Percentiles rank a stretch among this genome's conserved stretches.
Conservation (phyloP, 1,140 invertebrate genomes). For the Dreissena polymorpha region DNA sequence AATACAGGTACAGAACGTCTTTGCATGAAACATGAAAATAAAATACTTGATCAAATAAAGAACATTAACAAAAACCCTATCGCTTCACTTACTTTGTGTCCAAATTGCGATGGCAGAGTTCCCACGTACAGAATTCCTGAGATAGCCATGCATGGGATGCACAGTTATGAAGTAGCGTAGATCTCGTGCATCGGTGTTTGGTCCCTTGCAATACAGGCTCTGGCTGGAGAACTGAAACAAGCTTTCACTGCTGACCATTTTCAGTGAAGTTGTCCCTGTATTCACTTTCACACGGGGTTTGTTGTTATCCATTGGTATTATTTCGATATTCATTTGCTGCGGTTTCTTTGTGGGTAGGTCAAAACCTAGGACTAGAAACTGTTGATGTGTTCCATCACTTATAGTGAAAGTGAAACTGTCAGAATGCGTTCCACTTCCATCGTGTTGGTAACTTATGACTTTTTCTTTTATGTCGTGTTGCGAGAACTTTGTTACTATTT, state of each 20-base stretch:
- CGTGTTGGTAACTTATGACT: constrained; percentile 79
- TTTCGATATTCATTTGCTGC: constrained; percentile 75
- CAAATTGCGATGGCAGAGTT: constrained; percentile 72
- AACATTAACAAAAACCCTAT: too few species aligned
- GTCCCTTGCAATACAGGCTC: constrained; percentile 74
- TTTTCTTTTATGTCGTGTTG: constrained; percentile 76
- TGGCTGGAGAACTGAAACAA: constrained; percentile 72
- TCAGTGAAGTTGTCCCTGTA: constrained; percentile 69
- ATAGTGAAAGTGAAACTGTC: constrained; percentile 79
- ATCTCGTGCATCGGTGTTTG: constrained; percentile 71
- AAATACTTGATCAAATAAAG: too few species aligned
- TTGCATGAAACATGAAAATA: too few species aligned
- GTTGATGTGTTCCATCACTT: constrained; percentile 77
- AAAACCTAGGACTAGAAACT: constrained; percentile 77
- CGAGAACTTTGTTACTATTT: constrained; percentile 74
- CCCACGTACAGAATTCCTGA: constrained; percentile 68
- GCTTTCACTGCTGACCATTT: constrained; percentile 62
- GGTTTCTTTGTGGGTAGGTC: constrained; percentile 67
- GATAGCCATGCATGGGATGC: constrained; percentile 74
- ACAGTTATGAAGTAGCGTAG: constrained; percentile 73
- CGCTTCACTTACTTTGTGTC: constrained; percentile 77
- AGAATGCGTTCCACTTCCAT: constrained; percentile 77
- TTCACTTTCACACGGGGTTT: constrained; percentile 75
- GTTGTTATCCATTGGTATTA: constrained; percentile 78
- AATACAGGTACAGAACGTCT: too few species aligned